Evolutionary conservation across 2,797 vertebrate species (phyloP), one percentile per base, ranked within the genome.

Genomic region (Lerista edwardsae): DNA sequence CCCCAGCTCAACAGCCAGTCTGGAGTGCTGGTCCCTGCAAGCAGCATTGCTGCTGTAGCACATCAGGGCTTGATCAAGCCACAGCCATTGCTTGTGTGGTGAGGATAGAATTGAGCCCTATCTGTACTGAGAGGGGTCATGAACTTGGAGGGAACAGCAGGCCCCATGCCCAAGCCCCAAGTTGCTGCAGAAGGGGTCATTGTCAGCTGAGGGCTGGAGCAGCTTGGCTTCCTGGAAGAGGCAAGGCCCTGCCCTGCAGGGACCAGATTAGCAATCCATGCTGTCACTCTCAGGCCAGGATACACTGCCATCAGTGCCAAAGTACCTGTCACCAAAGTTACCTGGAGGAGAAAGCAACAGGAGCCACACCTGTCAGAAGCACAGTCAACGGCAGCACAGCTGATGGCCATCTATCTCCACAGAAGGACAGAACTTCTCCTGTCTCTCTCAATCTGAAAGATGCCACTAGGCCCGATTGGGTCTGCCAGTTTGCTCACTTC

Each of bases 301-400:
- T 0, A 97, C 96, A 0, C 97, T 97, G 57, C 97, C 96, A 0
- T 98, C 98, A 0, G 98, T 98, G 90, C 98, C 98, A 0, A 98
- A 98, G 95, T 97, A 98, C 76, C 98, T 96, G 92, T 98, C 98
- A 9, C 97, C 98, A 23, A 98, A 98, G 90, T 98, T 98, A 91
- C 98, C 98, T 98, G 90, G 1, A 11, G 12, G 69, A 36, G 51
- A 55, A 55, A 3, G 41, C 67, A n/a, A 81, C 25, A 74, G 1
- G 25, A 83, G 11, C 2, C 2, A 34, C 25, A 2, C 8, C 4
- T 4, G 15, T 68, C 0, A 0, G 64, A 1, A n/a, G 79, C 5
- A 12, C 47, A 11, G 34, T 8, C 19, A 19, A 2, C 2, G 65
- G n/a, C n/a, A n/a, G n/a, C n/a, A n/a, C n/a, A n/a, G n/a, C n/a